A percentile compares a stretch with the other conserved stretches of the same genome.
phyloP scores from a whole-genome alignment of 2,888 invertebrate species.

The Melipona beecheii region DNA sequence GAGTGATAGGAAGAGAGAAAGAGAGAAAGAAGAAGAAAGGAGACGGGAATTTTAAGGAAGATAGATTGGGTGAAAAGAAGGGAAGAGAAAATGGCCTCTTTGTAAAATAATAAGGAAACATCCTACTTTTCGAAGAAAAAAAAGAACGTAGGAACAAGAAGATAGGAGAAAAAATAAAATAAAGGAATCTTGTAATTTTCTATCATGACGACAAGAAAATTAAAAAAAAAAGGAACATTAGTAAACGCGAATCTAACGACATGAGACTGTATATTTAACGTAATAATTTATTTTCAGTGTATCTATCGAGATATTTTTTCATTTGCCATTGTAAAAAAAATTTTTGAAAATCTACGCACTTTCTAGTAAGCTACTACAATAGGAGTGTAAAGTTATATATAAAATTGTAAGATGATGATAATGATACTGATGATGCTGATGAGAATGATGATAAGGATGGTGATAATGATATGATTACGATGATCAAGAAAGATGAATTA shows the following conservation, averaged over 20 bases:
- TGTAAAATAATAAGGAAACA: conserved; percentile 60
- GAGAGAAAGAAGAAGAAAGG: neutral
- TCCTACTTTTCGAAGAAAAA: conserved; percentile 30
- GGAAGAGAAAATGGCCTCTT: conserved; percentile 61
- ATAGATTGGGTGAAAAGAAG: conserved; percentile 18
- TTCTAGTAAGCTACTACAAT: conserved; percentile 50
- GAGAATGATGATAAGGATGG: conserved; percentile 5
- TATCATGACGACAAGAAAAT: conserved; percentile 36
- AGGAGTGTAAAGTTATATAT: conserved; percentile 59
- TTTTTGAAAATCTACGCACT: conserved; percentile 53
- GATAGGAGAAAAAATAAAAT: conserved; percentile 12
- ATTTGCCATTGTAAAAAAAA: conserved; percentile 58
- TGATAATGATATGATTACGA: conserved; percentile 1
- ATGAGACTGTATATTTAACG: conserved; percentile 57
- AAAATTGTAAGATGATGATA: conserved; percentile 38
- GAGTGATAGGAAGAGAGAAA: conserved; percentile 29
- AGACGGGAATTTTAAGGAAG: conserved; percentile 20
- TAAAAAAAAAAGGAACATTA: conserved; percentile 33
- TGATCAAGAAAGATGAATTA: conserved; percentile 48
- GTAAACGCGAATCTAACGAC: conserved; percentile 42
- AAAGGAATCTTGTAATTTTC: conserved; percentile 41
- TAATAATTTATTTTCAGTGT: conserved; percentile 60
- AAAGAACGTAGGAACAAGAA: conserved; percentile 17
- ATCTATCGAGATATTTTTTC: conserved; percentile 61
- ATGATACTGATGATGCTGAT: conserved; percentile 7